Conservation (phyloP, 2,113 vertebrate species). For the Ascaphus truei region DNA sequence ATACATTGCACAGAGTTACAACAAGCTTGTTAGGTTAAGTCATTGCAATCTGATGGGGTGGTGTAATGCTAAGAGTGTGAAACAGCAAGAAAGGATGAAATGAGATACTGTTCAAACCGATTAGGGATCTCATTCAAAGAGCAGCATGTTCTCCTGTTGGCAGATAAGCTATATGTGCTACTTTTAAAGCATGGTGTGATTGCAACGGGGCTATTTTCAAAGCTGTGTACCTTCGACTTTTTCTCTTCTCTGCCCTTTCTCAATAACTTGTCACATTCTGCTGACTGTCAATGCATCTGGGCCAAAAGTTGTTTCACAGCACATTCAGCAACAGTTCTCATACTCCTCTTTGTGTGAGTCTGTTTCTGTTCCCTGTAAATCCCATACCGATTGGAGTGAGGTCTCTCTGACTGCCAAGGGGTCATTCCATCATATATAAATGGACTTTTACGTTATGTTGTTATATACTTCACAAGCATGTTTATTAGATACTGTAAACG, state of each 20-base stretch:
- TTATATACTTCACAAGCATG: no score
- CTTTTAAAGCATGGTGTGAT: background rate
- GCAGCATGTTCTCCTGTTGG: background rate
- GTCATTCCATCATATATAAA: no score
- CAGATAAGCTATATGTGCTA: background rate
- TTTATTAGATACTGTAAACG: no score
- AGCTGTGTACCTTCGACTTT: no score
- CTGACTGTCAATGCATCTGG: background rate
- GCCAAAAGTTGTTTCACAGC: no score
- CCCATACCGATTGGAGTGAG: no score
- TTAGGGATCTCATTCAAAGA: background rate
- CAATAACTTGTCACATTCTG: background rate
- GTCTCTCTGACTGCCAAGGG: no score
- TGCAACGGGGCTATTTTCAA: no score
- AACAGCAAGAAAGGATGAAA: background rate
- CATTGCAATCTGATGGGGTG: background rate
- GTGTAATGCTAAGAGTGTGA: background rate
- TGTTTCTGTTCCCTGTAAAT: no score
- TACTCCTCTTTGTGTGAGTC: no score
- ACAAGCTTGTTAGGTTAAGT: background rate
- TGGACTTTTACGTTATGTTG: no score
- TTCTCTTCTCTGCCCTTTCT: background rate
- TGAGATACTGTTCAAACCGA: background rate
- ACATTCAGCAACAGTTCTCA: no score
- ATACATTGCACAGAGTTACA: constrained; percentile 9